A percentile compares a stretch with the other conserved stretches of the same genome.
phyloP scores from a whole-genome alignment of 2,113 vertebrate genomes.

The Desmodus rotundus region DNA sequence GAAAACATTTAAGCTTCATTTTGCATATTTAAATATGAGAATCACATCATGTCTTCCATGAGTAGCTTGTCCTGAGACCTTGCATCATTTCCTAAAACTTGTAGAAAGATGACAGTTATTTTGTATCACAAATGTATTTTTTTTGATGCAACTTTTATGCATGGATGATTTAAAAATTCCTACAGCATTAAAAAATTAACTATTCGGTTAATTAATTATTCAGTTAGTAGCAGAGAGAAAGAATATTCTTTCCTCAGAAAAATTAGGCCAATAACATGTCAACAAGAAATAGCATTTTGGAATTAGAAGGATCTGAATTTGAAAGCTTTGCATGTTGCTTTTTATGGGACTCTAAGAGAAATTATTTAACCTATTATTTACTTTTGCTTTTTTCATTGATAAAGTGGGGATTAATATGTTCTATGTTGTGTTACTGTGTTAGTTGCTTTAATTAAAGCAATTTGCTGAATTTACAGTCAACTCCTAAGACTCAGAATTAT shows the following conservation, averaged over 20 bases:
- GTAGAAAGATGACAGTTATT: neutral
- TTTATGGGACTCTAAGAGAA: neutral
- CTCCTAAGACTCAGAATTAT: neutral
- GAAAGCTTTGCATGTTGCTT: neutral
- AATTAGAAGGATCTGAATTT: neutral
- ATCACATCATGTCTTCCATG: neutral
- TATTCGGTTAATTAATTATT: neutral
- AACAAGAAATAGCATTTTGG: neutral
- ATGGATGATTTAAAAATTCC: neutral
- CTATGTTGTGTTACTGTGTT: neutral
- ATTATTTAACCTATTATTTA: neutral
- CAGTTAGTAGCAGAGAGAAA: neutral
- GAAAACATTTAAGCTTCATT: neutral
- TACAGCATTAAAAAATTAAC: neutral
- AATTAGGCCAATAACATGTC: neutral
- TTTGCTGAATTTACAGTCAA: neutral
- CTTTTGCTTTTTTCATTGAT: neutral
- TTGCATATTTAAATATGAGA: slow-evolving; percentile 3
- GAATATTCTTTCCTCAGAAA: neutral
- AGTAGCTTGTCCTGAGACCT: neutral
- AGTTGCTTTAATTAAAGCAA: neutral
- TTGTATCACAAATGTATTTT: neutral
- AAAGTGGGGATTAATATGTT: neutral
- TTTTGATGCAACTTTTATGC: neutral
- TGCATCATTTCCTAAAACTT: neutral